phyloP scores from a whole-genome alignment of 2,113 vertebrate genomes.

The Austrofundulus limnaeus region DNA sequence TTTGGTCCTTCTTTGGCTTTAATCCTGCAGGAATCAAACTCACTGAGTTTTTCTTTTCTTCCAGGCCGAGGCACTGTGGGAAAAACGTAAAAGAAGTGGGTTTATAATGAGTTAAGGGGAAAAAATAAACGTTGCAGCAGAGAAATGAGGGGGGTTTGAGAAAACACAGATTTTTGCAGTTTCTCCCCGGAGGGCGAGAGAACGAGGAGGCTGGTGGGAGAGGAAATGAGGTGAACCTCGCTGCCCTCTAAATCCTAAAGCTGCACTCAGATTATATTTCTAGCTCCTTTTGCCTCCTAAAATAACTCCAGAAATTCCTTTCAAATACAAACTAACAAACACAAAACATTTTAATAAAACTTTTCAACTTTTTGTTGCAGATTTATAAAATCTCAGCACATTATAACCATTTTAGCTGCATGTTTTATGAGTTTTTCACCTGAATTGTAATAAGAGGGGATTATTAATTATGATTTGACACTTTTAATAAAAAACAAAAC shows the following conservation, averaged over 20 bases:
- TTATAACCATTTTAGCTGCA: too few species aligned
- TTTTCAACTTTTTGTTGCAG: too few species aligned
- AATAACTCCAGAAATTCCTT: constrained; percentile 1
- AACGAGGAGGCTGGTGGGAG: constrained; percentile 18
- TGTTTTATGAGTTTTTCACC: too few species aligned
- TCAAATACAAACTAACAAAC: not conserved
- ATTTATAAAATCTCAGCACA: too few species aligned
- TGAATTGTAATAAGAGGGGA: too few species aligned
- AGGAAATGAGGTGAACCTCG: constrained; percentile 50
- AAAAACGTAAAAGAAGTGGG: constrained; percentile 42
- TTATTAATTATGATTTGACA: too few species aligned
- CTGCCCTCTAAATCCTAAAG: constrained; percentile 35
- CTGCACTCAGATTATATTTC: constrained; percentile 20
- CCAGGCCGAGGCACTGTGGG: constrained; percentile 67
- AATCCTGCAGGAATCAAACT: constrained; percentile 30
- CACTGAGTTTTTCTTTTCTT: constrained; percentile 17
- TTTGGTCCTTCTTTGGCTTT: constrained; percentile 9
- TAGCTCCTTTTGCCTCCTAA: not conserved
- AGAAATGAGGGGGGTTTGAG: constrained; percentile 46
- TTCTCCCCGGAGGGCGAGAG: constrained; percentile 50
- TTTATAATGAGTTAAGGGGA: constrained; percentile 28
- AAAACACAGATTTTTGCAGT: constrained; percentile 62
- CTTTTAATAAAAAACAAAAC: too few species aligned
- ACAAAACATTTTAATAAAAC: not conserved
- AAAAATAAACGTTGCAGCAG: not conserved